Evolutionary conservation across 1,140 invertebrate species (phyloP), one percentile per base, ranked within the genome.

Genomic region (Brachionus sp.): DNA sequence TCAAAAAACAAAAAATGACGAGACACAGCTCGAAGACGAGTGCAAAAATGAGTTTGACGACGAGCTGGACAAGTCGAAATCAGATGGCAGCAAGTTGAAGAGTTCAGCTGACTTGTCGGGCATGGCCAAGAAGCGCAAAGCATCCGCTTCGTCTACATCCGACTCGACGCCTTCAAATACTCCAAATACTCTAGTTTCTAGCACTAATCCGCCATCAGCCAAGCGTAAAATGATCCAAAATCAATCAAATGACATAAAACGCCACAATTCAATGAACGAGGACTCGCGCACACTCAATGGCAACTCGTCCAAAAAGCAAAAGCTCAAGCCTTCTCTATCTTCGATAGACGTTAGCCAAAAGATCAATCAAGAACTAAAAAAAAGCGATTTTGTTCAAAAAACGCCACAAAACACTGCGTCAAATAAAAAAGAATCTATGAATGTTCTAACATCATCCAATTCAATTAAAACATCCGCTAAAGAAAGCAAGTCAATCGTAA

Each of bases 261-360:
- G 70, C 4, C 70, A 75, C 39, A 75, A 75, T 23, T 75, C 70
- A 1, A 44, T 75, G 39, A 44, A 75, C 33, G 70, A 75, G 12
- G 70, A 75, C 12, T 75, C 42, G 37, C 33, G 37, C 33, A 9
- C 16, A n/a, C 19, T 70, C 0, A 70, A 70, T 44, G 66, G 66
- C 33, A 35, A 66, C n/a, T 70, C 66, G 66, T n/a, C 13, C 37
- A 70, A 70, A 70, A 70, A 70, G 19, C 66, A 70, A 70, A 70
- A 70, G 37, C 35, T 70, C 10, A 70, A 70, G n/a, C 37, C 66
- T 0, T 70, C 66, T 0, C 7, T 23, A 10, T 70, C 66, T 0
- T 70, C 66, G 9, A 19, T 70, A 5, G 66, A 70, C 37, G 35
- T 70, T 5, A 19, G 16, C n/a, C 33, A 39, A 70, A 39, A 37